Evolutionary conservation across 1,140 invertebrate species (phyloP), one percentile per base, ranked within the genome.

Genomic region (Pentalonia nigronervosa): DNA sequence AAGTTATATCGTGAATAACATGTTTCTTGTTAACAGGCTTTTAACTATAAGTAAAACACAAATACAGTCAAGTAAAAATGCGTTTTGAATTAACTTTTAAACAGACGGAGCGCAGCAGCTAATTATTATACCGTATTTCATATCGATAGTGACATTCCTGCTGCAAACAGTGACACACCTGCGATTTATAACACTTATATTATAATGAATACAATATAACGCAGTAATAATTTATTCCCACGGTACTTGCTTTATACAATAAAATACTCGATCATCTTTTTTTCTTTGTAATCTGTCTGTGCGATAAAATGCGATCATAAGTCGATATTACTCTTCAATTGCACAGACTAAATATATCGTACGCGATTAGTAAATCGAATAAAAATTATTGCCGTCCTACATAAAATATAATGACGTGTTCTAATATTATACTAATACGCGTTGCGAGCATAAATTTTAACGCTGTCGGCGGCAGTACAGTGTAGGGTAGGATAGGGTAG

Each of bases 141-240:
- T n/a, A n/a, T 76, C n/a, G 60, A n/a, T 7, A 14, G n/a, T 17
- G 60, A 76, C 60, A 76, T 76, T 76, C 30, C 41, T 4, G 41
- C 60, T 21, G 50, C 50, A n/a, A n/a, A 76, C 4, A 11, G 4
- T 17, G 30, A 76, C 60, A 76, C 30, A 17, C 60, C 30, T 30
- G 30, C 60, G n/a, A 76, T 76, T 76, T 76, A 76, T 76, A 76
- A 76, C 60, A 76, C 60, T 76, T 76, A 76, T 76, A 17, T 17
- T 41, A 7, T 17, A 67, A n/a, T 67, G 30, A 67, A 14, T n/a
- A 67, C 60, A 67, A 67, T 25, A 67, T 34, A 17, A n/a, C 14
- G 60, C 60, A 17, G 60, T 76, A n/a, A 76, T 76, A 76, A 76
- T n/a, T 76, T 76, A 76, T 76, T 76, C 60, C 60, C 60, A 76